phyloP scores from a whole-genome alignment of 2,797 vertebrate genomes.

The Anguilla megastoma region DNA sequence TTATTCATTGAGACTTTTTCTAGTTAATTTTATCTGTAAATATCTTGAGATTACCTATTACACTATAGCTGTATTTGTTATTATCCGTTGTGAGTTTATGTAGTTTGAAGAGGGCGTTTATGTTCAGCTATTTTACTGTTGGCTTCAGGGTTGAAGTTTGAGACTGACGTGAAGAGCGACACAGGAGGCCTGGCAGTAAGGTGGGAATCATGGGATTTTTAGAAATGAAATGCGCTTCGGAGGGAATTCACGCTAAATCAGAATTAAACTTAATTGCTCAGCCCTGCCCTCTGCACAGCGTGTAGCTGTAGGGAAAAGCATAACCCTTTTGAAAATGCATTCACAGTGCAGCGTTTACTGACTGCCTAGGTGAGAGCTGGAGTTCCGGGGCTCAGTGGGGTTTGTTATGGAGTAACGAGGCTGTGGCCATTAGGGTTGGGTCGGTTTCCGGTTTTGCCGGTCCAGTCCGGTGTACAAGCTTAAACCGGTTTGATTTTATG shows the following conservation, averaged over 20 bases:
- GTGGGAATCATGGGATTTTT: not conserved
- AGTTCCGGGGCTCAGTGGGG: not conserved
- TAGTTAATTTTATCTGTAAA: constrained; percentile 17
- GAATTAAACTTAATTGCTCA: not conserved
- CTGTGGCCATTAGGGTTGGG: constrained; percentile 28
- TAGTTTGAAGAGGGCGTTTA: constrained; percentile 45
- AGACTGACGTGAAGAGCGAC: not conserved
- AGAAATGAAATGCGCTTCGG: not conserved
- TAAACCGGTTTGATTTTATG: too few relatives aligned
- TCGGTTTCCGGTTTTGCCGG: too few relatives aligned
- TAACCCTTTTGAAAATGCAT: not conserved
- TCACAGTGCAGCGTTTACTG: not conserved
- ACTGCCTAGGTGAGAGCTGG: not conserved
- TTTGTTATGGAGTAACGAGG: not conserved
- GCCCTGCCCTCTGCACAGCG: constrained; percentile 4
- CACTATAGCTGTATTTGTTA: constrained; percentile 77
- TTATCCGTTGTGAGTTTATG: constrained; percentile 55
- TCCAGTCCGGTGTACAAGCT: too few relatives aligned
- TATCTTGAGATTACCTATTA: constrained; percentile 41
- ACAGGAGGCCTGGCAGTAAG: not conserved
- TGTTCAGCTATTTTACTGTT: not conserved
- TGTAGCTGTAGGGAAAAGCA: not conserved
- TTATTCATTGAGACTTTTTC: constrained; percentile 1
- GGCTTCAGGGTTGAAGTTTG: not conserved
- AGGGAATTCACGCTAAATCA: not conserved